These are phyloP conservation scores for Pimephales promelas DNA, from an alignment of 2,113 vertebrate genomes.

Conservation along the genomic window DNA sequence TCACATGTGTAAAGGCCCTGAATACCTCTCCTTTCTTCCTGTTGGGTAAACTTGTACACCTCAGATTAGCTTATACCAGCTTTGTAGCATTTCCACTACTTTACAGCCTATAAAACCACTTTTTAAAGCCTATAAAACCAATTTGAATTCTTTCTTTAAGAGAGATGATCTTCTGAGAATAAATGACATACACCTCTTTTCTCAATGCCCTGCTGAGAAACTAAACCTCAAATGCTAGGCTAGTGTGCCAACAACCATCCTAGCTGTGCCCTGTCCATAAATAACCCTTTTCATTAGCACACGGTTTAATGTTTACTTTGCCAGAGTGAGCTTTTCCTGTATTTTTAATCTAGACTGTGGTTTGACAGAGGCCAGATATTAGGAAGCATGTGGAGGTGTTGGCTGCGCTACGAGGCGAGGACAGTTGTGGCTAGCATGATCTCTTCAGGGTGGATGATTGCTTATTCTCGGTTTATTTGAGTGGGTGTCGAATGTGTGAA, in stretches of 20 bases:
- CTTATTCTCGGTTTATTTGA: conserved; percentile 3
- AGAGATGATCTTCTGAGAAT: conserved; percentile 5
- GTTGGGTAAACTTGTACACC: conserved; percentile 17
- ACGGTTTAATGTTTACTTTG: conserved; percentile 65
- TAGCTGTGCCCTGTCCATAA: conserved; percentile 61
- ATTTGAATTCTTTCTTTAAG: not conserved
- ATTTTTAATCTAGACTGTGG: conserved; percentile 30
- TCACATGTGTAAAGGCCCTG: conserved; percentile 41
- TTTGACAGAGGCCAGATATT: not conserved
- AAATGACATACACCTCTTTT: not conserved
- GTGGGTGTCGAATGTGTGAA: not conserved
- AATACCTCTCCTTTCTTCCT: conserved; percentile 39
- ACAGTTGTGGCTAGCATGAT: conserved; percentile 8
- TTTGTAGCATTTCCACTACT: not conserved
- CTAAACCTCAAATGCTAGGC: conserved; percentile 39
- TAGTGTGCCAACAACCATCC: conserved; percentile 31
- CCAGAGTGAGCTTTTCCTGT: conserved; percentile 60
- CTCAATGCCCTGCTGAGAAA: conserved; percentile 33
- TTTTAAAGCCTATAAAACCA: conserved; percentile 10
- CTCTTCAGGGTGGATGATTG: not conserved
- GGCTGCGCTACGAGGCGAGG: not conserved
- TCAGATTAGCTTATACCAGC: not conserved
- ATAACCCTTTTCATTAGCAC: conserved; percentile 69
- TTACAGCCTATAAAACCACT: no score
- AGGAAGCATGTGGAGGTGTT: conserved; percentile 24